Evolutionary conservation across 1,140 invertebrate genomes (phyloP), one percentile per base, ranked within the genome.

Genomic region (Sycophaga agraensis): DNA sequence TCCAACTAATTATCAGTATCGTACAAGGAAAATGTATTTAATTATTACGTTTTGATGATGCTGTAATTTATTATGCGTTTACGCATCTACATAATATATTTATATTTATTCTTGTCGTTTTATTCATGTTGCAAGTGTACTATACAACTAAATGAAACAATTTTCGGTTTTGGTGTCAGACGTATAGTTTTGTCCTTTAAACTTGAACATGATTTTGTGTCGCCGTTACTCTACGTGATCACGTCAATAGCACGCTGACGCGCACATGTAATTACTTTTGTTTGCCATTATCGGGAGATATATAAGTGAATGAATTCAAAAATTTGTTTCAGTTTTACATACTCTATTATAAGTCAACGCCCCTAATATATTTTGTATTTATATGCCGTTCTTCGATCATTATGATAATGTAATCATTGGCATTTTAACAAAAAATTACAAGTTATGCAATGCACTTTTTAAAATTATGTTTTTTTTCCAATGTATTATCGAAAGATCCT

Each of bases 1-100:
- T n/a, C n/a, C n/a, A n/a, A n/a, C n/a, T n/a, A n/a, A n/a, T n/a
- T n/a, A n/a, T n/a, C n/a, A n/a, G n/a, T n/a, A n/a, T n/a, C n/a
- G n/a, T n/a, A n/a, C n/a, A n/a, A n/a, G n/a, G n/a, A n/a, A n/a
- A n/a, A 48, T 26, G 7, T 55, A 19, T 24, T 51, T n/a, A 51
- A 59, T 34, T 35, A 53, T 59, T 53, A 60, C n/a, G 14, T 45
- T 26, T 37, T 24, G 19, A 53, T 7, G 40, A 37, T 45, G 11
- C 21, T 46, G 35, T 50, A 17, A 60, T 45, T 53, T 60, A 53
- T 46, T 46, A 43, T 46, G 17, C 16, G 46, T 14, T 39, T 17
- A 54, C 46, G 31, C 34, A 54, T 37, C 40, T 60, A 54, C 42
- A 54, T 54, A 6, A 57, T 34, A 35, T 39, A 43, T 34, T 31